Conservation (phyloP, 2,113 vertebrate species). For the Amazona vittata region DNA sequence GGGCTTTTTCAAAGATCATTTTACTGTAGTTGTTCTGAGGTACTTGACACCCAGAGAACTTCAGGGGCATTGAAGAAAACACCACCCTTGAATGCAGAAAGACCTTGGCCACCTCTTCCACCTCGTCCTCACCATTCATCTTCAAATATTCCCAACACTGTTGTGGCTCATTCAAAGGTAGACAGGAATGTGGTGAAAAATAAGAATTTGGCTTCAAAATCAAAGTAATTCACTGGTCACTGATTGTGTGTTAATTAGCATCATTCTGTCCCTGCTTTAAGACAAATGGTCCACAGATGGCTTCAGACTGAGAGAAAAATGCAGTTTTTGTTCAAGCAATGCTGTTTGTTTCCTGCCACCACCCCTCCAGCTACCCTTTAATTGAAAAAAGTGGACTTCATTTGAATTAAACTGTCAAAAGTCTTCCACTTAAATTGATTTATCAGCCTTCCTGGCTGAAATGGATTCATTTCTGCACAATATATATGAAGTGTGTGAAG, state of each 20-base stretch:
- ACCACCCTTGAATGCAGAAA: neutral
- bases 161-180: neutral
- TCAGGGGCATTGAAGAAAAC: neutral
- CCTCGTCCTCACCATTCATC: neutral
- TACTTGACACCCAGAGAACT: neutral
- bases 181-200: constrained; percentile 42
- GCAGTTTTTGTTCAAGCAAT: constrained; percentile 51
- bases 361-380: constrained; percentile 54
- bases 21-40: neutral
- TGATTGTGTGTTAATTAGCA: constrained; percentile 66
- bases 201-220: neutral
- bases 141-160: neutral
- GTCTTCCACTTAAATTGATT: constrained; percentile 77
- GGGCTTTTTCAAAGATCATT: neutral
- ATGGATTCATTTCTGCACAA: constrained; percentile 71
- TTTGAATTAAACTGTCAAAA: constrained; percentile 81
- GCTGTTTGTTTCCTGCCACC: constrained; percentile 35
- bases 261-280: constrained; percentile 33
- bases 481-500: constrained; percentile 69
- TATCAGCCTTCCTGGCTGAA: constrained; percentile 63
- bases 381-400: constrained; percentile 79
- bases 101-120: neutral
- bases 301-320: constrained; percentile 43
- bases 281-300: constrained; percentile 58
- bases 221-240: constrained; percentile 44